These are phyloP conservation scores for Acanthisitta chloris DNA, from an alignment of 2,113 vertebrate species.

Conservation along the genomic window DNA sequence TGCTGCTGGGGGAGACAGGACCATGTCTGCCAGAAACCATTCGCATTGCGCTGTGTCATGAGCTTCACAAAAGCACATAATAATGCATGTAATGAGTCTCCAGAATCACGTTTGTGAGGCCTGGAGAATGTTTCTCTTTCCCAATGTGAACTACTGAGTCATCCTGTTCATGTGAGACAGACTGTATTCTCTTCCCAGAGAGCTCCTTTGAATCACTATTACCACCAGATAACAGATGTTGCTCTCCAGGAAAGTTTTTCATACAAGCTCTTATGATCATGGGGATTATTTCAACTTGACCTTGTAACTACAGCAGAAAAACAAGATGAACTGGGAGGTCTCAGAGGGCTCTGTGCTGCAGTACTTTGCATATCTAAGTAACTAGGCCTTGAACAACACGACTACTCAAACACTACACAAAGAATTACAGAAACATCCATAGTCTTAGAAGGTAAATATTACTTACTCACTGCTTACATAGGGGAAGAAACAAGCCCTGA, in stretches of 20 bases:
- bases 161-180: conserved; percentile 35
- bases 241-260: conserved; percentile 61
- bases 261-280: neutral
- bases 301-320: conserved; percentile 5
- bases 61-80: neutral
- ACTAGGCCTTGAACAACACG: neutral
- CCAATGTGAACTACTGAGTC: conserved; percentile 50
- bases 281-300: conserved; percentile 27
- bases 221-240: conserved; percentile 55
- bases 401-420: neutral
- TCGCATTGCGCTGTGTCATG: neutral
- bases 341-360: neutral
- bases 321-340: neutral
- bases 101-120: conserved; percentile 17
- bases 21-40: neutral
- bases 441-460: neutral
- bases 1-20: neutral
- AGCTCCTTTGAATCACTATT: conserved; percentile 49
- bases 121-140: conserved; percentile 20
- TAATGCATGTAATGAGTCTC: conserved; percentile 8
- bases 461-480: neutral
- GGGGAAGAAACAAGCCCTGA: neutral
- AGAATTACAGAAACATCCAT: neutral
- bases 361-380: neutral
- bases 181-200: conserved; percentile 30